Evolutionary conservation across 2,797 vertebrate species (phyloP), one percentile per base, ranked within the genome.

Genomic region (Hydrophis major): DNA sequence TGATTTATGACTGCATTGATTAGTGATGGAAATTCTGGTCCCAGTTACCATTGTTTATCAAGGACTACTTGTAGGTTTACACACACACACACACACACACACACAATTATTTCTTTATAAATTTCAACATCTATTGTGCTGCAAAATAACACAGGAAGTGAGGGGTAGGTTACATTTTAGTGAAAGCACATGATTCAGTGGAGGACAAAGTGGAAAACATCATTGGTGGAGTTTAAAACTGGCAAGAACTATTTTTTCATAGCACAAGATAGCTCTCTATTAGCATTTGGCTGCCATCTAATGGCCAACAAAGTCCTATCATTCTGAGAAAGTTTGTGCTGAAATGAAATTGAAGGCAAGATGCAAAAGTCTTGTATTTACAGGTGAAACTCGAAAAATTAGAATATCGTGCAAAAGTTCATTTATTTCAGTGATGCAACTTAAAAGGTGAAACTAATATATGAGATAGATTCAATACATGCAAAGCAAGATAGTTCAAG

Each of bases 261-360:
- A 14, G 89, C 25, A 20, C 1, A 63, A 2, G 0, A 0, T 91
- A 86, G 47, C 25, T 0, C 0, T 95, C 57, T 83, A 91, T 93
- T 89, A 69, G 86, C 37, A 42, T 87, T 53, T 13, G 95, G 92
- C 93, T 93, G 95, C 96, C 95, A 95, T 90, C 96, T 96, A 95
- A 92, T 92, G 94, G 95, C 55, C 92, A 96, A 90, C 12, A 86
- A 74, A 93, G 88, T 87, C 87, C 88, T 53, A 88, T 78, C 92
- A 94, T 53, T 87, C 32, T 78, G 18, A 42, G 7, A 78, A 42
- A 42, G 74, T 74, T 37, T 42, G 74, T 22, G 74, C 37, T 42
- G 18, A 78, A 78, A 42, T 78, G 74, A 78, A 78, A 78, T 8
- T 22, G 74, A 78, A 22, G 74, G 74, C 74, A 78, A 42, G 74